These are phyloP conservation scores for Catostomus latipinnis DNA, from an alignment of 2,797 vertebrate genomes.

Conservation along the genomic window DNA sequence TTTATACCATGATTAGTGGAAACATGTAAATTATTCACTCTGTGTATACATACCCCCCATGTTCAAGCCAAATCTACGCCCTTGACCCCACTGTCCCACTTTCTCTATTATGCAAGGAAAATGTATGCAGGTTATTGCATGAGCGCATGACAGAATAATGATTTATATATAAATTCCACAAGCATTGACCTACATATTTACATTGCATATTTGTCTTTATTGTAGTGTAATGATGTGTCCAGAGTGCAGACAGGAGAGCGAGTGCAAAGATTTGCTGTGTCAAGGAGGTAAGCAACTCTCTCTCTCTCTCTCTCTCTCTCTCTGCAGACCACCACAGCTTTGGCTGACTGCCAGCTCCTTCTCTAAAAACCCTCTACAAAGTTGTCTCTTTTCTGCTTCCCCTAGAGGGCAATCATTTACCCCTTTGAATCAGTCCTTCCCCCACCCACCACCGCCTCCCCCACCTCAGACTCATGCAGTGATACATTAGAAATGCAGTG, in stretches of 20 bases:
- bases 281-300: constrained; percentile 46
- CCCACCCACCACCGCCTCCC: constrained; percentile 45
- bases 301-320: constrained; percentile 29
- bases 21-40: too few relatives aligned
- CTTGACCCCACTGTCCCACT: constrained; percentile 18
- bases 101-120: constrained; percentile 33
- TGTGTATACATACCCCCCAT: too few relatives aligned
- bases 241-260: constrained; percentile 15
- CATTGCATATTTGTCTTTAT: constrained; percentile 28
- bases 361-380: constrained; percentile 58
- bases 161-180: constrained; percentile 15
- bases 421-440: constrained; percentile 60
- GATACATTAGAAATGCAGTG: constrained; percentile 60
- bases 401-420: constrained; percentile 72
- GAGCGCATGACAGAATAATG: constrained; percentile 33
- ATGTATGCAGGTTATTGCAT: constrained; percentile 40
- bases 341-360: constrained; percentile 56
- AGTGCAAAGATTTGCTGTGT: constrained; percentile 60
- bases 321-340: constrained; percentile 54
- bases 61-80: too few relatives aligned
- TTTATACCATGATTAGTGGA: too few relatives aligned
- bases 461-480: constrained; percentile 53
- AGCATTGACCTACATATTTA: constrained; percentile 45
- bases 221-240: constrained; percentile 28
- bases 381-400: constrained; percentile 54